A percentile compares a stretch with the other conserved stretches of the same genome.
phyloP scores from a whole-genome alignment of 2,113 vertebrate genomes.

The Sapayoa aenigma region DNA sequence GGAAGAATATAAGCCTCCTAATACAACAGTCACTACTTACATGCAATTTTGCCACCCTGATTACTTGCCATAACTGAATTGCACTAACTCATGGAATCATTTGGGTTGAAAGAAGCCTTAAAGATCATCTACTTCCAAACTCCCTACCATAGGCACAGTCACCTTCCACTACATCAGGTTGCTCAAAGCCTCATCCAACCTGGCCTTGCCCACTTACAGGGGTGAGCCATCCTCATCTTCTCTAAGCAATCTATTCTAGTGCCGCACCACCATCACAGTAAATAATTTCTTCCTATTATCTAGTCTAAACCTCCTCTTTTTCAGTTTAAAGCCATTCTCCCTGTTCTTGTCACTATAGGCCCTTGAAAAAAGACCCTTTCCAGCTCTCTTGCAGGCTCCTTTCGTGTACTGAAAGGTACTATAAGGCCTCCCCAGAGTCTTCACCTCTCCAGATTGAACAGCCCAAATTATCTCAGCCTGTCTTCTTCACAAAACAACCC shows the following conservation, averaged over 20 bases:
- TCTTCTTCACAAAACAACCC: background rate
- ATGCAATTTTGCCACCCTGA: background rate
- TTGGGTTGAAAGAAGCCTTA: background rate
- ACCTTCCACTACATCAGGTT: background rate
- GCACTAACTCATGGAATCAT: background rate
- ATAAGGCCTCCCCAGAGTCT: fast-evolving
- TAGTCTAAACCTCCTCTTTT: background rate
- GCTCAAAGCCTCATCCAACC: background rate
- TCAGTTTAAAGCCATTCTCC: background rate
- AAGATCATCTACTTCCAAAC: background rate
- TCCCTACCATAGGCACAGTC: background rate
- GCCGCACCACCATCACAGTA: background rate
- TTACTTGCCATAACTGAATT: background rate
- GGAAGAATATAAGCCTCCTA: background rate
- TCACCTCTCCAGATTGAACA: background rate
- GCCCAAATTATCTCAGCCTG: background rate
- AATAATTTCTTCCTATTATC: background rate
- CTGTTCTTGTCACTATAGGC: background rate
- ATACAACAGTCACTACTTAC: background rate
- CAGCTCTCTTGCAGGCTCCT: background rate
- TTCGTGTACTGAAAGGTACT: background rate
- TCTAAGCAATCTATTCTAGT: background rate
- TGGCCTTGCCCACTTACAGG: background rate
- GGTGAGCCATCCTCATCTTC: background rate
- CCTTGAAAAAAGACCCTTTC: background rate